These are phyloP conservation scores for Epinephelus moara DNA, from an alignment of 2,113 vertebrate species.

Conservation along the genomic window DNA sequence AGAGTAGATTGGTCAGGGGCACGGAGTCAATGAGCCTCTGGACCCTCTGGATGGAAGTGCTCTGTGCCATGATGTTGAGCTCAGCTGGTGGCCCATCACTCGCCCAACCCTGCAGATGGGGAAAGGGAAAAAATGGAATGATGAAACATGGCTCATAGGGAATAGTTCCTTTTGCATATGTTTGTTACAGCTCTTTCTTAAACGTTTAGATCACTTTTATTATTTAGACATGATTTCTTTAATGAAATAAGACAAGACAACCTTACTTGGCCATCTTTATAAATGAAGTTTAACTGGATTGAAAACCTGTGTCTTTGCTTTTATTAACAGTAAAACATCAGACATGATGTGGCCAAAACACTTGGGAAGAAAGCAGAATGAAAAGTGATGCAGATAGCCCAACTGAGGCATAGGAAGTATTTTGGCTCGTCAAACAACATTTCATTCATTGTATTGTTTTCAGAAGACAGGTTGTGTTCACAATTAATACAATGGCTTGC, in stretches of 20 bases:
- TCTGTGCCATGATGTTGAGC: conserved; percentile 96
- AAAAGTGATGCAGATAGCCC: background rate
- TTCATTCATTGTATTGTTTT: background rate
- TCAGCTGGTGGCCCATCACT: conserved; percentile 95
- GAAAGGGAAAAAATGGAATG: too few species aligned
- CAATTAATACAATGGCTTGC: background rate
- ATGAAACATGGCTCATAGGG: background rate
- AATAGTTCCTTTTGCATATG: background rate
- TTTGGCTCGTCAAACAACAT: conserved; percentile 4
- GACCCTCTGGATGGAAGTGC: conserved; percentile 97
- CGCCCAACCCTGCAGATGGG: conserved; percentile 88
- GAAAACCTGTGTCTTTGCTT: background rate
- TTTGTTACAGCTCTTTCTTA: background rate
- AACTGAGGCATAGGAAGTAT: background rate
- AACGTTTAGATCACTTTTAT: background rate
- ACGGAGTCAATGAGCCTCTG: conserved; percentile 97
- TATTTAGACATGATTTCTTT: background rate
- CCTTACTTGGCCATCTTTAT: too few species aligned
- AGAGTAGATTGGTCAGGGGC: conserved; percentile 94
- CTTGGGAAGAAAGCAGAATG: background rate
- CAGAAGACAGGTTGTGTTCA: background rate
- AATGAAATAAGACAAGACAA: too few species aligned
- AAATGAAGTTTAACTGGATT: background rate
- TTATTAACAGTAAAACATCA: background rate
- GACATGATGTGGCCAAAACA: background rate